Base-by-base conservation (phyloP, 2,888 invertebrate species). In the Trachelus troglodyta region DNA sequence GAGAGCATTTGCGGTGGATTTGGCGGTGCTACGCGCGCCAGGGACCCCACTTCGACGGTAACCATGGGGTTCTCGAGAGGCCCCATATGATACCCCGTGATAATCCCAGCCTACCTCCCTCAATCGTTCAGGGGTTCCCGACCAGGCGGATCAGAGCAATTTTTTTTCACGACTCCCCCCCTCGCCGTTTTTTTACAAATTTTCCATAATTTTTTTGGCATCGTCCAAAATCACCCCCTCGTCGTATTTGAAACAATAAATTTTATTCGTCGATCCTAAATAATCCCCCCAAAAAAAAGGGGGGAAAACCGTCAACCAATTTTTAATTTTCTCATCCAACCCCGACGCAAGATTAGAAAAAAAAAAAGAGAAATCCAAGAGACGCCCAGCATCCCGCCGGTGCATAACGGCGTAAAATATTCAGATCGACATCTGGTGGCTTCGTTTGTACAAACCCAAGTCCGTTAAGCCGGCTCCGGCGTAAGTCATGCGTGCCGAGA, bases 1-100 rank as follows among this genome's bases (percentile, higher is more conserved):
- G 88, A 91, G 86, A 89, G 90, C 89, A 90, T 91, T 91, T 91
- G 91, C 90, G 91, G 91, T 91, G 91, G 91, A 91, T 91, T 91
- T 90, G 90, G 90, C 88, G 90, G 90, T 89, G 85, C 89, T 89
- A 86, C 82, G 86, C 89, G 83, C 87, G 87, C 85, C 87, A 85
- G 88, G 87, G 87, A 85, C 88, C 84, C 86, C 87, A 88, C 89
- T 86, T 87, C 84, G 86, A 82, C 77, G 76, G 79, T 80, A 81
- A 81, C 81, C 81, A 79, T 75, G 76, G 69, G 77, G 77, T 77
- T 80, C 81, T 86, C 87, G 84, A 89, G 89, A 88, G 90, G 87
- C 87, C 88, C 90, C 90, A 88, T 90, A 90, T 90, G 90, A 91
- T 91, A 90, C 88, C 88, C 87, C 85, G 85, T 85, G 86, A 87